These are phyloP conservation scores for Ptychodera flava DNA, from an alignment of 35 echinoderm and acorn worm species.

Conservation along the genomic window DNA sequence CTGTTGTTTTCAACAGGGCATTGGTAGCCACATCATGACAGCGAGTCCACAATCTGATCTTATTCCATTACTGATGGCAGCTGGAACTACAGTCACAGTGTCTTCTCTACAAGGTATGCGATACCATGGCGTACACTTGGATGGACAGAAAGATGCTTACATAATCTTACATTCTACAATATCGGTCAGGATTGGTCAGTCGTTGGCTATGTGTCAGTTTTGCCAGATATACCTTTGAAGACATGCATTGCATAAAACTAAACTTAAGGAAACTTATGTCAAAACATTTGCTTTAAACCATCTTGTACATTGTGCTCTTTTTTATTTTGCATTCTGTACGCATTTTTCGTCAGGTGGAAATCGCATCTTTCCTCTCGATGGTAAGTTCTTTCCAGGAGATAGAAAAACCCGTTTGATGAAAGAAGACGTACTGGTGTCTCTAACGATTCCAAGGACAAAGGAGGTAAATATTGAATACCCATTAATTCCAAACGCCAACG, in stretches of 20 bases:
- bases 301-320: too few relatives aligned
- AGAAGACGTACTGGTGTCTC: constrained; percentile 53
- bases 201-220: too few relatives aligned
- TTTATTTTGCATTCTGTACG: too few relatives aligned
- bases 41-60: constrained; percentile 45
- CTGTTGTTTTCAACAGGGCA: background rate
- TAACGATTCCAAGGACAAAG: constrained; percentile 50
- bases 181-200: too few relatives aligned
- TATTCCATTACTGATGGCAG: constrained; percentile 38
- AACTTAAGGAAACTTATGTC: too few relatives aligned
- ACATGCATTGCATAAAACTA: too few relatives aligned
- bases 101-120: background rate
- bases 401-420: constrained; percentile 28
- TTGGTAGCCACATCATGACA: constrained; percentile 45
- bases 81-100: background rate
- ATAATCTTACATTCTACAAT: too few relatives aligned
- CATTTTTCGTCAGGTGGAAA: constrained; percentile 23
- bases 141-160: too few relatives aligned
- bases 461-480: constrained; percentile 37
- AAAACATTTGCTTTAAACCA: too few relatives aligned
- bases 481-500: too few relatives aligned
- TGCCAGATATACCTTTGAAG: too few relatives aligned
- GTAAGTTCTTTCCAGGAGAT: constrained; percentile 61
- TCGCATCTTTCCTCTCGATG: constrained; percentile 45
- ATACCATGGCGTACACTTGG: too few relatives aligned